Evolutionary conservation across 2,888 invertebrate genomes (phyloP).

Genomic region (Autographa gamma): DNA sequence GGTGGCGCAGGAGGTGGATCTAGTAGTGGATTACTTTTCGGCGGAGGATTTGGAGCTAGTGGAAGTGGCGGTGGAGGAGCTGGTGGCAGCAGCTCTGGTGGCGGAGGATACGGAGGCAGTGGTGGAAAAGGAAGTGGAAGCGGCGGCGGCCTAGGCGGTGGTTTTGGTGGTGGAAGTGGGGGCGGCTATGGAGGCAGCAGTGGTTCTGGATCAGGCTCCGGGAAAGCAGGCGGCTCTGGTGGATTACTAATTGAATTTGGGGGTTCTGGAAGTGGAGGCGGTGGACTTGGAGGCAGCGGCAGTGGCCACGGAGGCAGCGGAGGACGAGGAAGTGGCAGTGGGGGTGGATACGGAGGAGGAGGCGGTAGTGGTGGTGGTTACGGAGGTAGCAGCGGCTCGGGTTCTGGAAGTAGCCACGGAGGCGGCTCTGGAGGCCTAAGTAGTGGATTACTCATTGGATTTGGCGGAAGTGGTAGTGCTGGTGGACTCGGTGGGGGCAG

Average conservation of each 20-base stretch:
- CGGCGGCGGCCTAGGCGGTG: conserved; percentile 10
- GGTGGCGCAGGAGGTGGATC: conserved; percentile 31
- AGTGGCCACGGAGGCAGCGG: conserved; percentile 44
- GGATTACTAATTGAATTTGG: conserved; percentile 61
- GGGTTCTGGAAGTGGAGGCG: conserved; percentile 59
- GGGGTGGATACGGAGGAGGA: conserved; percentile 26
- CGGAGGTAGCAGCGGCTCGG: conserved; percentile 54
- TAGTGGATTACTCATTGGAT: conserved; percentile 65
- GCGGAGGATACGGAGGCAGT: conserved; percentile 31
- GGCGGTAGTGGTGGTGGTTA: conserved; percentile 40
- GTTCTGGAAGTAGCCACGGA: conserved; percentile 32
- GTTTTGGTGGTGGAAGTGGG: conserved; percentile 46
- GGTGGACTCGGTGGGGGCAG: conserved; percentile 44
- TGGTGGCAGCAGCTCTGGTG: conserved; percentile 30
- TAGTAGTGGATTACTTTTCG: conserved; percentile 33
- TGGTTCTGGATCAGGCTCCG: conserved; percentile 57
- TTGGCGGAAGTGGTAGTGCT: conserved; percentile 46
- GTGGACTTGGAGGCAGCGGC: conserved; percentile 51
- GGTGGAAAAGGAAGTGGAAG: conserved; percentile 18
- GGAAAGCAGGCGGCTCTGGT: conserved; percentile 54
- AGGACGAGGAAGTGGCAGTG: conserved; percentile 25
- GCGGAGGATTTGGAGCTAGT: conserved; percentile 22
- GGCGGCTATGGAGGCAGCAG: conserved; percentile 38
- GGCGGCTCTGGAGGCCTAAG: conserved; percentile 56
- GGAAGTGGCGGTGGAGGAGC: conserved; percentile 34